Evolutionary conservation across 1,140 invertebrate species (phyloP), one percentile per base, ranked within the genome.

Genomic region (Littorina saxatilis): DNA sequence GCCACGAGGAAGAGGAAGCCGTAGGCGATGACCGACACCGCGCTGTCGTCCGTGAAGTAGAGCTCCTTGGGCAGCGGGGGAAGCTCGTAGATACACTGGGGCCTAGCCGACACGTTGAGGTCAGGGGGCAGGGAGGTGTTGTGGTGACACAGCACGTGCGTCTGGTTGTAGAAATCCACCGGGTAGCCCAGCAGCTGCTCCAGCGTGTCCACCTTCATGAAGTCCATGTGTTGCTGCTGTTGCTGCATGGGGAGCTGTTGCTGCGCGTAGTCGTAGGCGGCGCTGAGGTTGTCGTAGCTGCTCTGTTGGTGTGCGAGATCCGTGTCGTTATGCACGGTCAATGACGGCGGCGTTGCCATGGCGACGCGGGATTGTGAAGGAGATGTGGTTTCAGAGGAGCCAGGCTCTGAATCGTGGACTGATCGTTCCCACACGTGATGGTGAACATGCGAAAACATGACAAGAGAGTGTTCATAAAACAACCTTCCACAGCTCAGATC

Each of bases 1-100:
- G 97, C 97, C 85, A 98, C 93, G 83, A 97, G 93, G 95, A 98
- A 96, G 72, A 98, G 93, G 79, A 96, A 94, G 90, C 95, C 96
- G 86, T 96, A 96, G 52, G 95, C 93, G 1, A 94, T 93, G 1
- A 96, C 96, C 32, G 96, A 95, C 27, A 97, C 92, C 81, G 95
- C 89, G 88, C 96, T 96, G 20, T 96, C 95, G 78, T 95, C 95
- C 90, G 96, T 96, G 92, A 97, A 97, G 9, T 92, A 93, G 95
- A 97, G 96, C 83, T 96, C 87, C 39, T 86, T 77, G 0, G 89
- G 88, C n/a, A 90, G 39, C 20, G 81, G 70, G 9, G 79, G 79
- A 4, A 83, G 73, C 23, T 72, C 29, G 43, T 63, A 68, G 29
- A 79, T 32, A 23, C 40, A 55, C 43, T 74, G 78, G 29, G 52